A percentile compares a stretch with the other conserved stretches of the same genome.
Conservation (phyloP, 1,140 invertebrate species). For the Aphidius ervi region DNA sequence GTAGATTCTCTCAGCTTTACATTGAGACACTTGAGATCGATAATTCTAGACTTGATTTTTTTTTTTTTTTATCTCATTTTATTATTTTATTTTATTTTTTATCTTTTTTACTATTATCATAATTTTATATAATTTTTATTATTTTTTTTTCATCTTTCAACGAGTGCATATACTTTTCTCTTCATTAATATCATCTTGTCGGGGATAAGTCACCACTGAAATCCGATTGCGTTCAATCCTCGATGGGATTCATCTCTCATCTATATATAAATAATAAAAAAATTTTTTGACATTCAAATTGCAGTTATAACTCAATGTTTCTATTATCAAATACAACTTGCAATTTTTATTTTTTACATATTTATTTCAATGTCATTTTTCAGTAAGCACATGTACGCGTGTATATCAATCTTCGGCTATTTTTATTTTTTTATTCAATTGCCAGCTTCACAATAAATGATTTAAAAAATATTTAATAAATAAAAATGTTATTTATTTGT, state of each 20-base stretch:
- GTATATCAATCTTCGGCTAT: too few species aligned
- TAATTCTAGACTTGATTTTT: slow-evolving; percentile 9
- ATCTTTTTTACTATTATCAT: slow-evolving; percentile 1
- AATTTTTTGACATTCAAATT: slow-evolving; percentile 6
- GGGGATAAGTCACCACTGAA: slow-evolving; percentile 14
- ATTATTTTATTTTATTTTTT: background rate
- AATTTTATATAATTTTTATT: slow-evolving; percentile 1
- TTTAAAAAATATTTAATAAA: too few species aligned
- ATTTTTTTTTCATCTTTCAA: slow-evolving; percentile 10
- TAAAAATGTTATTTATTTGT: too few species aligned
- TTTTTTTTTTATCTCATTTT: slow-evolving; percentile 4
- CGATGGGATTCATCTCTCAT: slow-evolving; percentile 19
- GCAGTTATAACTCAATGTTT: too few species aligned
- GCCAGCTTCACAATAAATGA: too few species aligned
- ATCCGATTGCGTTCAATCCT: slow-evolving; percentile 19
- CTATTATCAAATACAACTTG: too few species aligned
- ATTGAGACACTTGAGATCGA: slow-evolving; percentile 12
- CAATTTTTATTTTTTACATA: too few species aligned
- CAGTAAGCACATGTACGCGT: too few species aligned
- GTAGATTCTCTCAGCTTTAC: slow-evolving; percentile 13
- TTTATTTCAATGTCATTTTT: too few species aligned
- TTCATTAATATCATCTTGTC: slow-evolving; percentile 24
- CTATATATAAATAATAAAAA: background rate
- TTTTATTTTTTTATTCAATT: too few species aligned
- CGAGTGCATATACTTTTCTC: slow-evolving; percentile 15